Evolutionary conservation across 2,113 vertebrate genomes (phyloP).

Genomic region (Nycticryphes semicollaris): DNA sequence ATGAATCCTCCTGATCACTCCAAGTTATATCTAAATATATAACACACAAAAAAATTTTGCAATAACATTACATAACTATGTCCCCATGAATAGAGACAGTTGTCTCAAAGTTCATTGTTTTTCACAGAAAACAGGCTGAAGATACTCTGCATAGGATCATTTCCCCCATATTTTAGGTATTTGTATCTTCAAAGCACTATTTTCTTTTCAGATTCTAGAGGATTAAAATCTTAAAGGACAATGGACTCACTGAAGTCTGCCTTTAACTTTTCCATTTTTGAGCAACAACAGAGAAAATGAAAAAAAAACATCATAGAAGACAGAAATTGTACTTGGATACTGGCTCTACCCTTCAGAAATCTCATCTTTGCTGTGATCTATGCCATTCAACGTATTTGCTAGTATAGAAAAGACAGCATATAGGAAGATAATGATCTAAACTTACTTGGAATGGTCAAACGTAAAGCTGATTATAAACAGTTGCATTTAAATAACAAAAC

Average conservation of each 20-base stretch:
- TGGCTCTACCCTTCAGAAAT: background rate
- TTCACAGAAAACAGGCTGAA: background rate
- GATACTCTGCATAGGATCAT: background rate
- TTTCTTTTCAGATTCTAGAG: background rate
- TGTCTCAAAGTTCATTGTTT: background rate
- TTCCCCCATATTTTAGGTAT: background rate
- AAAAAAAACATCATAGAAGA: background rate
- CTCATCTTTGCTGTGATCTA: background rate
- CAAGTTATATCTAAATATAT: background rate
- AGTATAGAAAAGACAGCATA: background rate
- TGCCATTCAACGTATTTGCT: background rate
- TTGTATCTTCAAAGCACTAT: background rate
- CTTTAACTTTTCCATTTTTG: background rate
- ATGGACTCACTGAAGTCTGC: background rate
- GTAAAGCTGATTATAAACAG: background rate
- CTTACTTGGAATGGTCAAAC: background rate
- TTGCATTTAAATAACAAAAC: background rate
- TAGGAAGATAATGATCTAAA: background rate
- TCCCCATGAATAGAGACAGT: background rate
- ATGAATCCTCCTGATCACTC: background rate
- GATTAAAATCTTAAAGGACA: background rate
- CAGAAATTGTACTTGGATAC: background rate
- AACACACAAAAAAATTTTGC: background rate
- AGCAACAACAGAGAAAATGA: background rate
- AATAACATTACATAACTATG: background rate